Conservation (phyloP, 2,797 vertebrate species). For the Myripristis murdjan region DNA sequence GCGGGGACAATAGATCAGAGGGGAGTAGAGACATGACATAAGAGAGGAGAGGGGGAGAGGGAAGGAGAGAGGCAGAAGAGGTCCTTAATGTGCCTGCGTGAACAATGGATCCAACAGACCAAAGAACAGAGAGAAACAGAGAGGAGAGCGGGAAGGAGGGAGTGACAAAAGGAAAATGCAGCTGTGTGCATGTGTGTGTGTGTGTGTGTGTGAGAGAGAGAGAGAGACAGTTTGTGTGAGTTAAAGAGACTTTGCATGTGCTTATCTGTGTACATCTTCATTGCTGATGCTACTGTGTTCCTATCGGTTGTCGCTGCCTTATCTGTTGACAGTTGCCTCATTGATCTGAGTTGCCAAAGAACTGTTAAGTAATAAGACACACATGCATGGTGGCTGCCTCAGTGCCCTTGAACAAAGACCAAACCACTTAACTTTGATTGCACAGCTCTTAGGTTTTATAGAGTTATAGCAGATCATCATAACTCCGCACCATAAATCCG, state of each 20-base stretch:
- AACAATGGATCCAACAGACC: slow-evolving; percentile 68
- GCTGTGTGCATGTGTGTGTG: too few species aligned
- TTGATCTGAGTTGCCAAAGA: background rate
- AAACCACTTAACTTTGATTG: slow-evolving; percentile 28
- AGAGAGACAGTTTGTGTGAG: background rate
- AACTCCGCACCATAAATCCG: slow-evolving; percentile 49
- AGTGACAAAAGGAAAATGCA: slow-evolving; percentile 31
- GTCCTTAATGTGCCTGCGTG: slow-evolving; percentile 52
- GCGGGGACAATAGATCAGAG: slow-evolving; percentile 73
- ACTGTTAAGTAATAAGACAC: slow-evolving; percentile 12
- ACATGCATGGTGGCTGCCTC: background rate
- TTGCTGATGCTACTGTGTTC: background rate
- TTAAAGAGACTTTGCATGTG: background rate
- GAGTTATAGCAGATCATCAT: slow-evolving; percentile 32
- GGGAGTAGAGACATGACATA: slow-evolving; percentile 73
- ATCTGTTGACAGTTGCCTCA: slow-evolving; percentile 23
- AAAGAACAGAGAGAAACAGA: slow-evolving; percentile 20
- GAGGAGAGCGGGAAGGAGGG: background rate
- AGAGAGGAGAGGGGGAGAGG: slow-evolving; percentile 33
- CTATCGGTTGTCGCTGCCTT: slow-evolving; percentile 6
- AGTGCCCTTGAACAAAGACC: background rate
- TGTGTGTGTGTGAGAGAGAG: slow-evolving; percentile 14
- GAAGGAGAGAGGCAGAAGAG: slow-evolving; percentile 33
- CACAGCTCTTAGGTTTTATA: slow-evolving; percentile 32
- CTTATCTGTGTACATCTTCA: background rate